Base-by-base conservation (phyloP, 2,797 vertebrate genomes). In the Enteromius unitaeniatus region DNA sequence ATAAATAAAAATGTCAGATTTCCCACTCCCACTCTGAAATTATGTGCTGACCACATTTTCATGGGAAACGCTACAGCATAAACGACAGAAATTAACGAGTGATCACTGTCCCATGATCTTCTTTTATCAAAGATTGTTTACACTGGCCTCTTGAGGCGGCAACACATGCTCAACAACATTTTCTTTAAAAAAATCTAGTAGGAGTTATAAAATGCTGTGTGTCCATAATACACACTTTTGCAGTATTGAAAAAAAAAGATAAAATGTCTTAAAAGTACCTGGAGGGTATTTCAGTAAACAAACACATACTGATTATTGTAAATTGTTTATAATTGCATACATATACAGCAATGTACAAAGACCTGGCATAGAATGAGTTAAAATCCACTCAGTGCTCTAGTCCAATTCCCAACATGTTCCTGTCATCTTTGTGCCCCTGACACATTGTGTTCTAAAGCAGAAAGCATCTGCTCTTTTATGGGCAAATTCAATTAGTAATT, bases 1-100 rank as follows among this genome's bases (percentile, higher is more conserved):
- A 81, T 90, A 94, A 91, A 94, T 94, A 92, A 91, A 94, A 93
- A 92, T 93, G 93, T 93, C 89, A 93, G 91, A 92, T 93, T 93
- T 93, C 91, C 91, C 91, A 89, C 90, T 93, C 92, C 89, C 88
- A 89, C 94, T 94, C 92, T 93, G 90, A 93, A 93, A 92, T 87
- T 91, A 95, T 93, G 93, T 94, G 91, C 93, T 92, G 94, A 89
- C 94, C 92, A 91, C 83, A 89, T 95, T 94, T 93, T 94, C 95
- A 95, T 95, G 95, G 95, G 95, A 96, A 95, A 94, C 92, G 92
- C 93, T 91, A 92, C 86, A 88, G 92, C 91, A 91, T 90, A 93
- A 94, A 92, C 88, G 84, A 26, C 3, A n/a, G 76, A 88, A 81
- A 84, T 88, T 51, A 77, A 82, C 79, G 73, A 37, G 92, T 88